Percentiles rank a stretch among this genome's conserved stretches.
phyloP scores from a whole-genome alignment of 2,113 vertebrate species.

The Lampris megalopsis region DNA sequence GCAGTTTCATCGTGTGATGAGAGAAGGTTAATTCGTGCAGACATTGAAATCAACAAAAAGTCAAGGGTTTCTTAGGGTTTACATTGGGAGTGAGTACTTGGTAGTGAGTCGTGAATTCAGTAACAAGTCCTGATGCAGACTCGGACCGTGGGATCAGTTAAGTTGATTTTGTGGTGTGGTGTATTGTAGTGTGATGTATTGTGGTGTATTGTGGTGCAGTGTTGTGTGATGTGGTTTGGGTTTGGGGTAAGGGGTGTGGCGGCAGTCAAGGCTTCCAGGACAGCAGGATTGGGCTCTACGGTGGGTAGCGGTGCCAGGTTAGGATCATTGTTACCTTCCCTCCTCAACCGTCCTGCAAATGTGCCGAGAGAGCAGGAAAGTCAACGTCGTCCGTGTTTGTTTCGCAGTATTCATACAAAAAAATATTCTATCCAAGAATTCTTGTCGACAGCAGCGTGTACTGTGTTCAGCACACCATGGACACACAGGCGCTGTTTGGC shows the following conservation, averaged over 20 bases:
- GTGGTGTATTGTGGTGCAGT: too few species aligned
- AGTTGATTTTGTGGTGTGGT: constrained; percentile 11
- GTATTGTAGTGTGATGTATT: too few species aligned
- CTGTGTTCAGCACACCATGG: constrained; percentile 43
- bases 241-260: background rate
- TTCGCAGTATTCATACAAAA: constrained; percentile 69
- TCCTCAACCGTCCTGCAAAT: constrained; percentile 63
- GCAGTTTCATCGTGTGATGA: background rate
- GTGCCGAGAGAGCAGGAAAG: constrained; percentile 67
- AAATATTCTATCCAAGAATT: constrained; percentile 75
- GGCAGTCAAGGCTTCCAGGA: background rate
- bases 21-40: constrained; percentile 51
- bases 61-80: constrained; percentile 24
- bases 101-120: constrained; percentile 28
- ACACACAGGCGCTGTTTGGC: constrained; percentile 54
- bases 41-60: constrained; percentile 50
- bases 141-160: background rate
- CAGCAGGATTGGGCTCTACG: background rate
- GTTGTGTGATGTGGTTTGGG: background rate
- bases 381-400: constrained; percentile 32
- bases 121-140: constrained; percentile 54
- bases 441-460: constrained; percentile 73
- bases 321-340: constrained; percentile 54
- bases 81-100: constrained; percentile 11
- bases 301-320: constrained; percentile 48